Base-by-base conservation (phyloP, 2,888 invertebrate genomes). In the Drosophila testacea region DNA sequence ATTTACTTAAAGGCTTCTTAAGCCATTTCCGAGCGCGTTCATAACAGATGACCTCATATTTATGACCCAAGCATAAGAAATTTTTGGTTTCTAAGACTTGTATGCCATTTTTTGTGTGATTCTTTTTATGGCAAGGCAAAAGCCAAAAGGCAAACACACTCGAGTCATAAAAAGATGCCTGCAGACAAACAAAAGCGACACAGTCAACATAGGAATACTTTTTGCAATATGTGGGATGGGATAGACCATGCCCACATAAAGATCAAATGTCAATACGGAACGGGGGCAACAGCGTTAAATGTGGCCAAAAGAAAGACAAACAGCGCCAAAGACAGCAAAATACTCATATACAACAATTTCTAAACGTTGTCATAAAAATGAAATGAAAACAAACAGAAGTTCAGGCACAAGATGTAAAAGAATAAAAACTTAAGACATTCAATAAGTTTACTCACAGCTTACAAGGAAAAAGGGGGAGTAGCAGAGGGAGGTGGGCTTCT, bases 81-180 rank as follows among this genome's bases (percentile, higher is more conserved):
- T 91, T 50, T 91, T 90, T 91, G 87, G 90, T 91, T 89, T 91
- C 69, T 62, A 69, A 62, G 74, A 77, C 65, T 73, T 72, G 69
- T 61, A 62, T 67, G 63, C 62, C 55, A 55, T 59, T 79, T 64
- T 73, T 66, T 78, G 66, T 66, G 70, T 63, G 59, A 16, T 44
- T 44, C 52, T 52, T 83, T 92, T 92, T 92, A 90, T 91, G 92
- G 91, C 90, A 90, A 84, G 90, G 65, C 79, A 68, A 92, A 92
- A 92, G 92, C 92, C 92, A 89, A 91, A 92, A 90, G 91, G 91
- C 92, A 92, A 92, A 92, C 92, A 92, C 90, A 91, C 92, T 92
- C 89, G 90, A 92, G 91, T 88, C 91, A 91, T 92, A 91, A 91
- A 91, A 91, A 91, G 91, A 91, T 91, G 91, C 90, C 91, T 75